Percentiles rank a stretch among this genome's conserved stretches.
phyloP scores from a whole-genome alignment of 2,113 vertebrate species.

The Caranx melampygus region DNA sequence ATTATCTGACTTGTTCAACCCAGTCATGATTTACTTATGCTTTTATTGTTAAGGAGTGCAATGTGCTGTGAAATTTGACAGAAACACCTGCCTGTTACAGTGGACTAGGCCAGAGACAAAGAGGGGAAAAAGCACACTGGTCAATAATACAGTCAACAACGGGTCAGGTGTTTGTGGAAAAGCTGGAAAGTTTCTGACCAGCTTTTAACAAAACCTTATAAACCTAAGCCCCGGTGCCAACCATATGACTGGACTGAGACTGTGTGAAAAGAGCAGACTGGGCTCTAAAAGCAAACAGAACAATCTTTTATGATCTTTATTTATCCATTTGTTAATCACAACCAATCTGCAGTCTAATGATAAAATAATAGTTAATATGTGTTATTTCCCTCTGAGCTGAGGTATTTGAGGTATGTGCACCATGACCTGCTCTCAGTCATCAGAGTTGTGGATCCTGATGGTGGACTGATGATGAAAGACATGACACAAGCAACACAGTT shows the following conservation, averaged over 20 bases:
- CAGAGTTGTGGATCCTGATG: too few species aligned
- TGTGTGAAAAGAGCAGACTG: too few species aligned
- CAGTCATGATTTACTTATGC: not conserved
- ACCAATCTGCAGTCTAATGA: not conserved
- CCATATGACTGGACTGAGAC: not conserved
- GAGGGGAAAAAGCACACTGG: too few species aligned
- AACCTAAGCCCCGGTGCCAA: not conserved
- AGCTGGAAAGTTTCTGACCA: not conserved
- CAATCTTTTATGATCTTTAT: not conserved
- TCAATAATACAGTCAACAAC: not conserved
- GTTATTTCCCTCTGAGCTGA: not conserved
- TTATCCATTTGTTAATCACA: not conserved
- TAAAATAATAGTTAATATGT: not conserved
- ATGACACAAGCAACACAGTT: too few species aligned
- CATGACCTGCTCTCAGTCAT: too few species aligned
- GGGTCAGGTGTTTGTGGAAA: not conserved
- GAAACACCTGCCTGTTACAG: not conserved
- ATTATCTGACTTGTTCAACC: not conserved
- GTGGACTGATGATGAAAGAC: too few species aligned
- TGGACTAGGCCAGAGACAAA: not conserved
- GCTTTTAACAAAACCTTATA: too few species aligned
- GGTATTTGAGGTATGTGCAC: not conserved
- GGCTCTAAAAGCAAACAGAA: too few species aligned
- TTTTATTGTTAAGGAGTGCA: not conserved
- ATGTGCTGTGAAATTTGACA: not conserved